These are phyloP conservation scores for Erethizon dorsatum DNA, from an alignment of 2,797 vertebrate genomes.

Conservation along the genomic window DNA sequence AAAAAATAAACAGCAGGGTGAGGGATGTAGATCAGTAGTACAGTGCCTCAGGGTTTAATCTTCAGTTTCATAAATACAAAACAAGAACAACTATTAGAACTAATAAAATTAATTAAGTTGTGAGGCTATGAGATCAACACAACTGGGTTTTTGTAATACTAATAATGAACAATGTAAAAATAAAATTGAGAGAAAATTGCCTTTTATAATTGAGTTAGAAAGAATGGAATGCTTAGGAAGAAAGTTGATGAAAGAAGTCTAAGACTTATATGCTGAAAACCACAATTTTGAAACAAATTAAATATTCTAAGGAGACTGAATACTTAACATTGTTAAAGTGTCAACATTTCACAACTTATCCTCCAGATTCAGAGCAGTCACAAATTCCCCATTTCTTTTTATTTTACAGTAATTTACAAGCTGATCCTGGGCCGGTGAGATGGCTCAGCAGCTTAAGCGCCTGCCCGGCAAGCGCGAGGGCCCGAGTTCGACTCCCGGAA, in stretches of 20 bases:
- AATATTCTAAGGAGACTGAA: neutral
- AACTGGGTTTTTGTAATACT: neutral
- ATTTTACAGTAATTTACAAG: neutral
- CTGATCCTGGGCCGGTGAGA: too few species aligned
- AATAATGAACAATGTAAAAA: neutral
- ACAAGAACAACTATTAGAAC: neutral
- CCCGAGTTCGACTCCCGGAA: too few species aligned
- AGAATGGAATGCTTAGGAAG: neutral
- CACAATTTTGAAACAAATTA: neutral
- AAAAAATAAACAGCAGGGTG: neutral
- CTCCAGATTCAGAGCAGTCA: neutral
- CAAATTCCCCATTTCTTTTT: neutral
- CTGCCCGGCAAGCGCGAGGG: too few species aligned
- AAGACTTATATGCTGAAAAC: neutral
- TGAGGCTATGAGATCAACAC: neutral
- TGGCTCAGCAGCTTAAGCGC: too few species aligned
- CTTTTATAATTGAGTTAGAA: neutral
- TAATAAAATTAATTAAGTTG: neutral
- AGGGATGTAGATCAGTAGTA: neutral
- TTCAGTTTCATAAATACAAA: neutral
- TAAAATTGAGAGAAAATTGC: neutral
- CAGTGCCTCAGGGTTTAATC: neutral
- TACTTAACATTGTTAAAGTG: neutral
- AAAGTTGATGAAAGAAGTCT: neutral
- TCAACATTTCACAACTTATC: neutral